A percentile compares a stretch with the other conserved stretches of the same genome.
Conservation (phyloP, 1,140 invertebrate genomes). For the Thrips palmi region DNA sequence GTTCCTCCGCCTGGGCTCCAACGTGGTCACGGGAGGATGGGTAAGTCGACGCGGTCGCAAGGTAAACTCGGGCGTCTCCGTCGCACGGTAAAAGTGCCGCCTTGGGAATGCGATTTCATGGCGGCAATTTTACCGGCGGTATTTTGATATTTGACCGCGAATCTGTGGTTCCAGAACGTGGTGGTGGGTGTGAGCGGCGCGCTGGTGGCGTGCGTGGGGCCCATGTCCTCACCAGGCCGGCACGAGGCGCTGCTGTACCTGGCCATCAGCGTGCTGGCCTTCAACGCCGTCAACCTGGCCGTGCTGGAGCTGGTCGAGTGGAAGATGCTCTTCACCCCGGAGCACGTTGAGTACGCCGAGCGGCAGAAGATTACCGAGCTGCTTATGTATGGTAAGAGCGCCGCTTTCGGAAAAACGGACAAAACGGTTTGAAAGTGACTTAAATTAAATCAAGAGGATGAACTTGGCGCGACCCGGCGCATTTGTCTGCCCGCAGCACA, state of each 20-base stretch:
- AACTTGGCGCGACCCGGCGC: neutral
- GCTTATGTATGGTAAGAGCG: constrained; percentile 23
- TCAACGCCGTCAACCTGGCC: constrained; percentile 25
- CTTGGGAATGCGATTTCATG: neutral
- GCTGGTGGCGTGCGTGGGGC: constrained; percentile 23
- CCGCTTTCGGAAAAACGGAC: neutral
- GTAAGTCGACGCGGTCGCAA: constrained; percentile 19
- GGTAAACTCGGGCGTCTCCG: neutral
- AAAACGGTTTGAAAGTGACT: neutral
- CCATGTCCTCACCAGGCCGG: constrained; percentile 19
- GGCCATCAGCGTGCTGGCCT: constrained; percentile 23
- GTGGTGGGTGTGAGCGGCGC: constrained; percentile 23
- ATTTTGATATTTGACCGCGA: neutral
- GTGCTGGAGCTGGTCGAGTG: constrained; percentile 24
- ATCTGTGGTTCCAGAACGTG: constrained; percentile 22
- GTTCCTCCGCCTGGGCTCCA: constrained; percentile 24
- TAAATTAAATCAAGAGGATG: neutral
- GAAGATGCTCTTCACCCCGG: constrained; percentile 22
- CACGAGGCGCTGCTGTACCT: constrained; percentile 27
- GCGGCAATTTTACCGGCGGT: neutral
- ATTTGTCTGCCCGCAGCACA: constrained; percentile 20
- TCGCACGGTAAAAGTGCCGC: neutral
- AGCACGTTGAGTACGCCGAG: constrained; percentile 18
- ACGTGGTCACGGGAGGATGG: constrained; percentile 27
- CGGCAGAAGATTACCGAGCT: constrained; percentile 21